Base-by-base conservation (phyloP, 2,797 vertebrate species). In the Tangara arthus region DNA sequence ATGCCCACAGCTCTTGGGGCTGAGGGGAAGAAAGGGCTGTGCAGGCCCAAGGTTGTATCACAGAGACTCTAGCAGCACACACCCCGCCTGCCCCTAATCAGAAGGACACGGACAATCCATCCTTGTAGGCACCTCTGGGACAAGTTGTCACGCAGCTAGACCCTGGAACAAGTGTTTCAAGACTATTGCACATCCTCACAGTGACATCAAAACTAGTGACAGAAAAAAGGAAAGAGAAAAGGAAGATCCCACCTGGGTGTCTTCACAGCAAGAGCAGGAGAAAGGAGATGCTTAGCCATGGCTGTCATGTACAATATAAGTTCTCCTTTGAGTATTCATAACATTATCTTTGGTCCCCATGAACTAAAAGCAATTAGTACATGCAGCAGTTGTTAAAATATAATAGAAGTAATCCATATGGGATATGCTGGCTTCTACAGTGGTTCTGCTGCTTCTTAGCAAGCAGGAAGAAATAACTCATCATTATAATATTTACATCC, bases 381-480 rank as follows among this genome's bases (percentile, higher is more conserved):
- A 77, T 27, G 61, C 85, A 82, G 68, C 44, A 60, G 28, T 56
- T 66, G 39, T 60, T 92, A 73, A 90, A 94, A 88, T 49, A 50
- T 56, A 88, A 60, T 52, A 77, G 72, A 94, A 87, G 60, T 55
- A 90, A 95, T 68, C 63, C 57, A 83, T 70, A 84, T 68, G 77
- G 82, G 44, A 88, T 60, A 88, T 77, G 78, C 52, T 73, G 69
- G 37, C 28, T 89, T 93, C 88, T 92, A 73, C 52, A 90, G 63
- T 5, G 4, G 68, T 94, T 52, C 76, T 94, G 69, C 55, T 77
- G n/a, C 76, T 94, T 53, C 86, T 91, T 79, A 94, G 96, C 83
- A 94, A 97, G 92, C 71, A 94, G 83, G 87, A 87, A 92, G 53
- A 57, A 89, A 93, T 96, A 97, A 92, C 92, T 95, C 93, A 91